Conservation (phyloP, 2,888 invertebrate genomes). For the Tenthredo distinguenda region DNA sequence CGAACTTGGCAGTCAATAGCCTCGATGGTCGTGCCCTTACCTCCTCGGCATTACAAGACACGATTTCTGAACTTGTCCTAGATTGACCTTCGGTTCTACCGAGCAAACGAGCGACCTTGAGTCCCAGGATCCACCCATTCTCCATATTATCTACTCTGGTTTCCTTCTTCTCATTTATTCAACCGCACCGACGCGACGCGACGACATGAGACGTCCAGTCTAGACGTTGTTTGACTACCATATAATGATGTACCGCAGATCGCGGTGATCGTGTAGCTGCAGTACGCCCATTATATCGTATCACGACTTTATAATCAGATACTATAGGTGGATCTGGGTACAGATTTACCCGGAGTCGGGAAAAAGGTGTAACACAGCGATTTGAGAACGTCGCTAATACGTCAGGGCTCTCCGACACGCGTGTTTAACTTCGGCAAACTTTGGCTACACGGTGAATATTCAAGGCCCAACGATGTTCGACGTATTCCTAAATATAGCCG, state of each 20-base stretch:
- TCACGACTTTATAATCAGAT: constrained; percentile 6
- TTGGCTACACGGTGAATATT: background rate
- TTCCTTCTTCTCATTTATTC: constrained; percentile 12
- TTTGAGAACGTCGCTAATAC: constrained; percentile 27
- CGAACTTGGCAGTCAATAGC: constrained; percentile 40
- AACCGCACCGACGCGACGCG: background rate
- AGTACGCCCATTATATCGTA: background rate
- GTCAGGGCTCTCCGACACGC: background rate
- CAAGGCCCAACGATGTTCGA: background rate
- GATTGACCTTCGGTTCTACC: constrained; percentile 23
- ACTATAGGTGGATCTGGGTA: background rate
- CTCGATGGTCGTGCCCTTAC: constrained; percentile 20
- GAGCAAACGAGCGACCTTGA: constrained; percentile 12
- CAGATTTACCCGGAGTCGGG: background rate
- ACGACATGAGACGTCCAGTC: background rate
- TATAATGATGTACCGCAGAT: constrained; percentile 1
- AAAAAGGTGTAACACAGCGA: background rate
- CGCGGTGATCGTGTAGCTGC: background rate
- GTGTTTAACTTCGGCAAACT: constrained; percentile 7
- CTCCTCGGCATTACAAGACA: background rate
- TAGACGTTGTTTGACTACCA: constrained; percentile 25
- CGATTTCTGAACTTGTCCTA: constrained; percentile 41
- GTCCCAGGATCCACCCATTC: constrained; percentile 6
- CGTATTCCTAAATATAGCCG: constrained; percentile 19
- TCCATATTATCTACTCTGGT: background rate